Evolutionary conservation across 2,888 invertebrate species (phyloP).

Genomic region (Nebria salina): DNA sequence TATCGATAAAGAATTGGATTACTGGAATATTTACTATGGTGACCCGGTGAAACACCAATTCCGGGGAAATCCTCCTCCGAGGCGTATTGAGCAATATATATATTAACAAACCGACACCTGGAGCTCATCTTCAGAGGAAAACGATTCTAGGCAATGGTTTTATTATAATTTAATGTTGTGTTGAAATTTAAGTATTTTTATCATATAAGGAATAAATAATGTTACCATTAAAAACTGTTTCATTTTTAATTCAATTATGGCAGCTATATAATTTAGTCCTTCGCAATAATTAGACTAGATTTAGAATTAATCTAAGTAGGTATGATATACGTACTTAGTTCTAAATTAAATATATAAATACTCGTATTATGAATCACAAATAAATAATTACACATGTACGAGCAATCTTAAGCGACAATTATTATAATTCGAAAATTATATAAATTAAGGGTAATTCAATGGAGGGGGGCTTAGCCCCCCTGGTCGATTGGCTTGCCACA

Average conservation of each 20-base stretch:
- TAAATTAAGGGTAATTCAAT: background rate
- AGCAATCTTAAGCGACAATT: background rate
- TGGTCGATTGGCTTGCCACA: background rate
- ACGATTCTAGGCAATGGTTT: background rate
- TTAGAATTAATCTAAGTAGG: too few species aligned
- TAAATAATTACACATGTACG: background rate
- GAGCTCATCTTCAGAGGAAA: background rate
- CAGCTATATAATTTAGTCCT: too few species aligned
- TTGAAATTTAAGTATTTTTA: background rate
- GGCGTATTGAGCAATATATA: background rate
- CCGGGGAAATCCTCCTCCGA: background rate
- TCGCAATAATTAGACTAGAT: too few species aligned
- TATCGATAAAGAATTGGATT: background rate
- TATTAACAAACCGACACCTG: background rate
- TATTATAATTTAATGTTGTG: background rate
- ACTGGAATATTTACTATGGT: background rate
- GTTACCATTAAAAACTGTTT: background rate
- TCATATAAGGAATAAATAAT: background rate
- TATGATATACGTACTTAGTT: too few species aligned
- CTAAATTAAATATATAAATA: background rate
- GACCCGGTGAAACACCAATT: background rate
- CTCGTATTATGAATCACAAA: background rate
- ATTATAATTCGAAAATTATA: background rate
- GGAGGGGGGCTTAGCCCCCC: background rate
- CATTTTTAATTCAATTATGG: background rate